Evolutionary conservation across 37 sponge, comb jelly and placozoan genomes (phyloP), one percentile per base, ranked within the genome.

Genomic region (Spongia lamella): DNA sequence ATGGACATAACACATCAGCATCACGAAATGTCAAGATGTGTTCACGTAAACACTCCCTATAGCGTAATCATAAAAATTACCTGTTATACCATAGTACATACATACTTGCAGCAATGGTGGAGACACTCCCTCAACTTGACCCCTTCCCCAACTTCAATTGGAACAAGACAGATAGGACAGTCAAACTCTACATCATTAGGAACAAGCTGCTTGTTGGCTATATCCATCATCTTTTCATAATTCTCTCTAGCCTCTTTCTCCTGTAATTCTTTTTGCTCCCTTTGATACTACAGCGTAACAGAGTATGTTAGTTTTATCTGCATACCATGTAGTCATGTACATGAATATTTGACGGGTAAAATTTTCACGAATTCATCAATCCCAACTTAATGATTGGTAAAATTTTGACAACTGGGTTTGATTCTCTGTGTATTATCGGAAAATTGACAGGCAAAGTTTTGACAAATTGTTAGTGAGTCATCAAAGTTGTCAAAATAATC

Each of bases 21-120:
- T 91, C 89, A 22, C 58, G 56, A 40, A 78, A 70, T 22, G 67
- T 55, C 14, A 76, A 65, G 14, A 91, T 75, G 39, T 75, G 47
- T 16, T 39, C 62, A 7, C 54, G 50, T 19, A 95, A 58, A 58
- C 96, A 95, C 2, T 82, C 86, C 69, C 92, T 94, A 27, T 15
- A 56, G 40, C 3, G 43, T 38, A 24, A n/a, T 11, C 13, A 39
- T 34, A 24, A 1, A 38, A 32, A 34, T 37, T 2, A 34, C 34
- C 14, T 7, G 7, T 5, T 22, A n/a, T n/a, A n/a, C n/a, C n/a
- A n/a, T n/a, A n/a, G n/a, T n/a, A 7, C 9, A 19, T 19, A 29
- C 92, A 72, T 53, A 93, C 94, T 86, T 89, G 92, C 96, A 95
- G 61, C 91, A 84, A 59, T 71, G 54, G 58, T 95, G 96, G 38